These are phyloP conservation scores for Phaethon lepturus DNA, from an alignment of 2,113 vertebrate species.

Conservation along the genomic window DNA sequence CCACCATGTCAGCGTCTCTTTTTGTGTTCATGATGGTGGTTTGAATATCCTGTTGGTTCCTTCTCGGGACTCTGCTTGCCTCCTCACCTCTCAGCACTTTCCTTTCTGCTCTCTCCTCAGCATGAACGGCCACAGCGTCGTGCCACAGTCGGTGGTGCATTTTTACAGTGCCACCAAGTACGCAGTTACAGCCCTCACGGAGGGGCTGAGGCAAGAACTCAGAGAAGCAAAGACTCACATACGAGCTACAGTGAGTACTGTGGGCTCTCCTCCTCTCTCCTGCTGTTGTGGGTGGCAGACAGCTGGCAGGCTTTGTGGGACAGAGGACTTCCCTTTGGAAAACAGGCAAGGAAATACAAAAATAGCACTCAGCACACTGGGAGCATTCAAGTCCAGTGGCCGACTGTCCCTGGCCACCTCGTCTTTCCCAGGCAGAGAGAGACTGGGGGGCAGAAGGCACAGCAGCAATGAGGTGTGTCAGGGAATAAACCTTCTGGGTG, in stretches of 20 bases:
- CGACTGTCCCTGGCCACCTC: neutral
- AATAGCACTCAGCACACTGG: rapidly evolving
- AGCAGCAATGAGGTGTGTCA: neutral
- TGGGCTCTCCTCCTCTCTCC: neutral
- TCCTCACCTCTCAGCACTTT: neutral
- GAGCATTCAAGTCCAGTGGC: neutral
- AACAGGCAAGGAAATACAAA: neutral
- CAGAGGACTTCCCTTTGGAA: neutral
- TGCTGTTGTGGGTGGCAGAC: neutral
- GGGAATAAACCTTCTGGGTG: neutral
- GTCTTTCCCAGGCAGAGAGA: neutral
- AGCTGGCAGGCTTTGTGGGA: neutral
- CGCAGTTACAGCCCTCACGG: conserved; percentile 91
- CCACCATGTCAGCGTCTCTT: too few relatives aligned
- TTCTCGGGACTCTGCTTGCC: neutral
- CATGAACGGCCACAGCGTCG: conserved; percentile 90
- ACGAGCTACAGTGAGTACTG: conserved; percentile 88
- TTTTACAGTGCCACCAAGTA: conserved; percentile 97
- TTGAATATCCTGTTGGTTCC: neutral
- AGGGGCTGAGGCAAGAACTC: conserved; percentile 93
- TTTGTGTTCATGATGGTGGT: rapidly evolving
- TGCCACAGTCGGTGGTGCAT: conserved; percentile 81
- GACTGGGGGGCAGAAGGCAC: neutral
- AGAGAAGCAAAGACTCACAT: conserved; percentile 91
- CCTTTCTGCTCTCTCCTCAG: conserved; percentile 69